Evolutionary conservation across 2,797 vertebrate species (phyloP), one percentile per base, ranked within the genome.

Genomic region (Valencia hispanica): DNA sequence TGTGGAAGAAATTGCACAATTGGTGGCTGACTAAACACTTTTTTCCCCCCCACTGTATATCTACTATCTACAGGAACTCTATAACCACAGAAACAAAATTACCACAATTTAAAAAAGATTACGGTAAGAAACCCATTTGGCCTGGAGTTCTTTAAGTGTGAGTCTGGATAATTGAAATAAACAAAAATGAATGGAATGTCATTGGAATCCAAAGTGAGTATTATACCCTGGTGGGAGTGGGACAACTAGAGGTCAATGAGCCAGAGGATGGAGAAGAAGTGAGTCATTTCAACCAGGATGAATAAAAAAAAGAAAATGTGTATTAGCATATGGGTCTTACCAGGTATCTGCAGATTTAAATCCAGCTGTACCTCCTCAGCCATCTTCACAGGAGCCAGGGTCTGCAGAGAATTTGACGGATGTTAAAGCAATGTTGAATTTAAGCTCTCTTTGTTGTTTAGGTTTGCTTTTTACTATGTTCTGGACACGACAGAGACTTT

Each of bases 341-440:
- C 36, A 1, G 84, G 74, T 81, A 88, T 76, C 76, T 88, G 88
- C 70, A 91, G 82, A 82, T 78, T 79, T 66, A 81, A 22, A 51
- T 91, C 91, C 63, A 84, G 82, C 90, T 91, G 88, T 78, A 77
- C 68, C 82, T 73, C 15, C 41, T 92, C 90, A 84, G 91, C 85
- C 93, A 93, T 94, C 78, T 90, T 87, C 80, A 91, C 90, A 75
- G 91, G 91, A 87, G 91, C 87, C 91, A 91, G 90, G 63, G 43
- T 91, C 93, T 94, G 75, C 59, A 50, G 76, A 81, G 70, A 63
- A 79, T 77, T 74, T 74, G 69, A 72, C 2, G 0, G 71, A 71
- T 48, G 51, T 34, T 7, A 72, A 8, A 12, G 68, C 45, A 18
- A 57, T 48, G 30, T 36, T 61, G 36, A 36, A 53, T 43, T 45